Conservation (phyloP, 2,797 vertebrate genomes). For the Macrochelys suwanniensis region DNA sequence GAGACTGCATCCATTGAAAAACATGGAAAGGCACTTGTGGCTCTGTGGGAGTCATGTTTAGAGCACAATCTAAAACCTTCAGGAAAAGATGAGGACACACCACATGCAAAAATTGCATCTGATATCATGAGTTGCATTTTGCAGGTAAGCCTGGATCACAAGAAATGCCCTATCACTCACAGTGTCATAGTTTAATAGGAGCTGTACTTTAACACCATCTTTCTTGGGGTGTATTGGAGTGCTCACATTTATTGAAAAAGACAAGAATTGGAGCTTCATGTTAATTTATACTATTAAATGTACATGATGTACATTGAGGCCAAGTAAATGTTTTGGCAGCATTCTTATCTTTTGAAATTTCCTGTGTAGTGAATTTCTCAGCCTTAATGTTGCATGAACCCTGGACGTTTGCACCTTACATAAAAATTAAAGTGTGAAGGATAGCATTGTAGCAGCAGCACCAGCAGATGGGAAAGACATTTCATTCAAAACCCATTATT, state of each 20-base stretch:
- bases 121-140: constrained; percentile 98
- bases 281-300: background rate
- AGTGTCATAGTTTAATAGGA: fast-evolving
- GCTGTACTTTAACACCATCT: background rate
- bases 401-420: background rate
- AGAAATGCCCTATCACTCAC: fast-evolving
- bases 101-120: constrained; percentile 95
- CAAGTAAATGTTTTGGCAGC: background rate
- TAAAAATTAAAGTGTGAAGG: background rate
- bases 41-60: constrained; percentile 95
- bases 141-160: constrained; percentile 83
- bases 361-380: background rate
- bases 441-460: background rate
- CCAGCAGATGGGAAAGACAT: background rate
- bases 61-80: constrained; percentile 91
- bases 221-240: fast-evolving
- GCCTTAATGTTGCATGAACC: background rate
- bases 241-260: background rate
- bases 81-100: constrained; percentile 91
- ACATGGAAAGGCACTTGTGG: constrained; percentile 90
- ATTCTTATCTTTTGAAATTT: background rate
- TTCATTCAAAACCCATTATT: background rate
- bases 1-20: constrained; percentile 91
- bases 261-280: background rate
- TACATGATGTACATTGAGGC: background rate